Percentiles rank a stretch among this genome's conserved stretches.
Conservation (phyloP, 1,140 invertebrate species). For the Potamilus streckersoni region DNA sequence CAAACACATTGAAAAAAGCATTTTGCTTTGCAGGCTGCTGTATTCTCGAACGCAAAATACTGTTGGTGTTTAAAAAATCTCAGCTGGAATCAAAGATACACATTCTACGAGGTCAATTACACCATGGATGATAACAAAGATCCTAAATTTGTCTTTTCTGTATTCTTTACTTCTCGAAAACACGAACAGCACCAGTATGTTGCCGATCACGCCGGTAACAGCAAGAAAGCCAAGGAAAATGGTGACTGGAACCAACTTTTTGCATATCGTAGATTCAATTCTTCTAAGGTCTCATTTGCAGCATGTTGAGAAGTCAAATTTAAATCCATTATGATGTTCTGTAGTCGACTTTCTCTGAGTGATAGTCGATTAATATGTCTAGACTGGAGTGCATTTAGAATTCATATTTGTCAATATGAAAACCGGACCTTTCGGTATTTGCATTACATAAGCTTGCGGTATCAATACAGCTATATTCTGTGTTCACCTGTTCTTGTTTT, state of each 20-base stretch:
- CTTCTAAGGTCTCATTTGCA: conserved; percentile 12
- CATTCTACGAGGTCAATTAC: conserved; percentile 19
- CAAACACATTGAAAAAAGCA: conserved; percentile 29
- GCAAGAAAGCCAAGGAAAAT: conserved; percentile 22
- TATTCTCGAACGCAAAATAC: conserved; percentile 13
- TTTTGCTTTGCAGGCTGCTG: conserved; percentile 21
- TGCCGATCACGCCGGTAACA: conserved; percentile 22
- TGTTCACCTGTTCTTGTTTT: no score
- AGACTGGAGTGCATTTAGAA: no score
- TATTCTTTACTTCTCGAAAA: conserved; percentile 14
- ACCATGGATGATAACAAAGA: conserved; percentile 19
- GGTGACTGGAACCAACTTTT: conserved; percentile 10
- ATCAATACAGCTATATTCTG: no score
- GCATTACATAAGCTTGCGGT: no score
- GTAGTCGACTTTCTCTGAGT: no score
- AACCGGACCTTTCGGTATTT: no score
- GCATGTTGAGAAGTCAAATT: no score
- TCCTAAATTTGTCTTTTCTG: conserved; percentile 19
- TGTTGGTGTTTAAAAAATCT: conserved; percentile 22
- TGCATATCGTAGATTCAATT: conserved; percentile 20
- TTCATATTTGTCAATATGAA: no score
- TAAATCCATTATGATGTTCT: no score
- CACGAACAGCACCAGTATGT: conserved; percentile 15
- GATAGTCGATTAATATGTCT: no score
- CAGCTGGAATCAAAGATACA: conserved; percentile 14